Evolutionary conservation across 2,113 vertebrate species (phyloP).

Genomic region (Suncus etruscus): DNA sequence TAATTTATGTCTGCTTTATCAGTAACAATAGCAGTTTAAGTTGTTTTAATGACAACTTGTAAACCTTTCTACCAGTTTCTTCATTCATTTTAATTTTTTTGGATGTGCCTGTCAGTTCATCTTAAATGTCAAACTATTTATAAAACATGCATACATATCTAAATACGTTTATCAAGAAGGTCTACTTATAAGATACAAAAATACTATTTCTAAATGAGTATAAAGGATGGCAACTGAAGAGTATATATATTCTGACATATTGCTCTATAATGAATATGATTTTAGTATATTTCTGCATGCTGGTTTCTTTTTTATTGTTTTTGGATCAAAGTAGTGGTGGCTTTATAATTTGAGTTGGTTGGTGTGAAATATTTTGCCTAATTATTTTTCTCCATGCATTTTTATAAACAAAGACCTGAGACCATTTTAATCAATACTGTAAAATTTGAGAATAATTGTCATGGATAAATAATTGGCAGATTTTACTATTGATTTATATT

Average conservation of each 20-base stretch:
- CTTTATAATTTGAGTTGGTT: neutral
- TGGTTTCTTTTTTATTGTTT: neutral
- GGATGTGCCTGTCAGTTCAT: conserved; percentile 26
- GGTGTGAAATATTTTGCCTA: neutral
- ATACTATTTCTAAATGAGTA: neutral
- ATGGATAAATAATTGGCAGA: neutral
- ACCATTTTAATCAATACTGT: neutral
- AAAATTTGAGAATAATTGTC: conserved; percentile 12
- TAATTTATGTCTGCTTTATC: neutral
- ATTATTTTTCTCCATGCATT: neutral
- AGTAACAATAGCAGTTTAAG: neutral
- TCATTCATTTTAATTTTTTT: neutral
- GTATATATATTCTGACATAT: conserved; percentile 7
- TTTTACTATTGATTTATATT: conserved; percentile 41
- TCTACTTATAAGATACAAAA: conserved; percentile 12
- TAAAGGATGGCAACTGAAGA: conserved; percentile 47
- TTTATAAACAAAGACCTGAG: neutral
- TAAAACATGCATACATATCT: conserved; percentile 26
- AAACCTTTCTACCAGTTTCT: neutral
- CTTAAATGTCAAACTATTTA: conserved; percentile 55
- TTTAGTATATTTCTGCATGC: conserved; percentile 34
- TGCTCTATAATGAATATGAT: conserved; percentile 48
- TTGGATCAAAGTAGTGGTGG: no score
- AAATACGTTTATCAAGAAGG: conserved; percentile 20
- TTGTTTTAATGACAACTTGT: neutral